Conservation (phyloP, 2,113 vertebrate genomes). For the Microtus richardsoni region DNA sequence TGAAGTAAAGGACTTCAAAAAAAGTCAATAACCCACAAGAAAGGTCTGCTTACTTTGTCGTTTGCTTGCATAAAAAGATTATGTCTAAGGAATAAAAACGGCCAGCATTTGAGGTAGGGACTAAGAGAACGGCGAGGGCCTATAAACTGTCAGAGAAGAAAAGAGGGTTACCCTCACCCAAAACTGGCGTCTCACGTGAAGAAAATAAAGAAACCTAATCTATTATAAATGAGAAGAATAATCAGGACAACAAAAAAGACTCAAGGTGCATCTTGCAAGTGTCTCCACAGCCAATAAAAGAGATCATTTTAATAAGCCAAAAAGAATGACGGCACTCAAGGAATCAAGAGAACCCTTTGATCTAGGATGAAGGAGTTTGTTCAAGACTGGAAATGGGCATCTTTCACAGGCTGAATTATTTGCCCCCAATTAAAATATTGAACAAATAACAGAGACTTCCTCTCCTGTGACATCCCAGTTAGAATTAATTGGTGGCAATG, state of each 20-base stretch:
- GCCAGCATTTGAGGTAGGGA: not conserved
- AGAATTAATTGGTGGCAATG: not conserved
- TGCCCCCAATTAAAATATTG: slow-evolving; percentile 10
- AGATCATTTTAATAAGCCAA: slow-evolving; percentile 51
- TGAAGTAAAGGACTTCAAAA: slow-evolving; percentile 37
- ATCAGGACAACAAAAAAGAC: not conserved
- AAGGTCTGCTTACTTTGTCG: not conserved
- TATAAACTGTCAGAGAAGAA: slow-evolving; percentile 41
- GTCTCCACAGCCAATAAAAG: slow-evolving; percentile 40
- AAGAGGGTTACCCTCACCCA: not conserved
- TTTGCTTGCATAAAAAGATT: slow-evolving; percentile 23
- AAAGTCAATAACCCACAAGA: slow-evolving; percentile 68
- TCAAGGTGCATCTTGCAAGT: slow-evolving; percentile 11
- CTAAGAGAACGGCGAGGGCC: not conserved
- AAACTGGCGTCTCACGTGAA: slow-evolving; percentile 20
- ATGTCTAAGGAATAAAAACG: slow-evolving; percentile 6
- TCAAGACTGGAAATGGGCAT: slow-evolving; percentile 30
- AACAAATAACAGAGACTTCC: not conserved
- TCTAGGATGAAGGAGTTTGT: slow-evolving; percentile 47
- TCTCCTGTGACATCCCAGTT: not conserved
- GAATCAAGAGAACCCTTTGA: slow-evolving; percentile 44
- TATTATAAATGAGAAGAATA: slow-evolving; percentile 61
- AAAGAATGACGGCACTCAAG: slow-evolving; percentile 40
- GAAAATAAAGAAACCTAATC: slow-evolving; percentile 30
- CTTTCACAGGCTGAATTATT: slow-evolving; percentile 38